phyloP scores from a whole-genome alignment of 2,113 vertebrate species.

The Aegypius monachus region DNA sequence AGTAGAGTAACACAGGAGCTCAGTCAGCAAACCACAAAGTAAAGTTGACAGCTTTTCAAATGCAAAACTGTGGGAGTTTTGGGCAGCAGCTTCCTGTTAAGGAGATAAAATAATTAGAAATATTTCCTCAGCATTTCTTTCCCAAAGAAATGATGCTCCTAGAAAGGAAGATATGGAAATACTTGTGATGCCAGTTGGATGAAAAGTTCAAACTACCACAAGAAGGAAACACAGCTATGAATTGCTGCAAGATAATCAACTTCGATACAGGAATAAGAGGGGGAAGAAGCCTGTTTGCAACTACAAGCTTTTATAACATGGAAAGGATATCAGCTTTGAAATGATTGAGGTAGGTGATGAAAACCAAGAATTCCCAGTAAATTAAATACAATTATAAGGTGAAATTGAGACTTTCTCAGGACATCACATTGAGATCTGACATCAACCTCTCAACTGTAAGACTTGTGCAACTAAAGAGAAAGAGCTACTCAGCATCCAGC shows the following conservation, averaged over 20 bases:
- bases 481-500: not conserved
- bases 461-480: not conserved
- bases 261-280: not conserved
- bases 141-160: not conserved
- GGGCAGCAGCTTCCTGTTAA: not conserved
- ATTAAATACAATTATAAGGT: not conserved
- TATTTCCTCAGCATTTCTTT: slow-evolving; percentile 10
- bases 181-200: not conserved
- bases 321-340: not conserved
- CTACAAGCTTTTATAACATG: not conserved
- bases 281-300: not conserved
- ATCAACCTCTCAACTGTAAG: not conserved
- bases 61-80: not conserved
- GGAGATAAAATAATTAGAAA: slow-evolving; percentile 13
- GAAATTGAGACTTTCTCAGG: not conserved
- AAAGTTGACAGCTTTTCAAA: not conserved
- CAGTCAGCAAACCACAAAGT: not conserved
- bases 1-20: not conserved
- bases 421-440: accelerated
- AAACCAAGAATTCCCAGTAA: not conserved
- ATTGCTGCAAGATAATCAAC: not conserved
- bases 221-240: not conserved
- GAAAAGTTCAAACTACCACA: not conserved
- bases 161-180: not conserved
- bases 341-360: not conserved